Base-by-base conservation (phyloP, 2,797 vertebrate genomes). In the Muraenolepis orangiensis region DNA sequence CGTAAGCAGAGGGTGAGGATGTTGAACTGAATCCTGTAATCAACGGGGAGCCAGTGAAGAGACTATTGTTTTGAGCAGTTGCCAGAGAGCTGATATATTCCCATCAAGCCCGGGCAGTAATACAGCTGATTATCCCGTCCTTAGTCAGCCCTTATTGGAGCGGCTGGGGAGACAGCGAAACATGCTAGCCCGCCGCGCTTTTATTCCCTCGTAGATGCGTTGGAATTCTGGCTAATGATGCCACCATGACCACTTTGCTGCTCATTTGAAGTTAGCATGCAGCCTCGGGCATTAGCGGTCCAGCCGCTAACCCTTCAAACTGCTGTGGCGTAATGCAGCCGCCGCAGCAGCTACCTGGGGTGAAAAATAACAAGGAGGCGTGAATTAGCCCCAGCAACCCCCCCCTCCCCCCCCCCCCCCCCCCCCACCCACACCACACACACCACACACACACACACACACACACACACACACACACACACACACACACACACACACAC, bases 181-280 rank as follows among this genome's bases (percentile, higher is more conserved):
- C 23, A 64, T 82, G 78, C n/a, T 40, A 64, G 80, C 78, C 78
- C 73, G 73, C 69, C 69, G 74, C 71, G 81, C 76, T 83, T 90
- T 89, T 92, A 84, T 87, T 86, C 82, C 81, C 70, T 36, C 71
- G 40, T 42, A 51, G 78, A 79, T 40, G 79, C 46, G 30, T 68
- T 78, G 81, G 78, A 84, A 90, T 83, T 83, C 28, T 76, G 81
- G 85, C 83, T 92, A 88, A 89, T 86, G 85, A 87, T 78, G 80
- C 66, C 80, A 73, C 72, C 42, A 78, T 78, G 78, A 82, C 81
- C 76, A 81, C 81, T 66, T 74, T 73, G 76, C 70, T 72, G 80
- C 78, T 84, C 57, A 76, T 83, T 84, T 84, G 78, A 76, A 79
- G 75, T 82, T 80, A 76, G 68, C 72, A 73, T 40, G 67, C 76